Conservation (phyloP, 1,140 invertebrate genomes). For the Drosophila sproati region DNA sequence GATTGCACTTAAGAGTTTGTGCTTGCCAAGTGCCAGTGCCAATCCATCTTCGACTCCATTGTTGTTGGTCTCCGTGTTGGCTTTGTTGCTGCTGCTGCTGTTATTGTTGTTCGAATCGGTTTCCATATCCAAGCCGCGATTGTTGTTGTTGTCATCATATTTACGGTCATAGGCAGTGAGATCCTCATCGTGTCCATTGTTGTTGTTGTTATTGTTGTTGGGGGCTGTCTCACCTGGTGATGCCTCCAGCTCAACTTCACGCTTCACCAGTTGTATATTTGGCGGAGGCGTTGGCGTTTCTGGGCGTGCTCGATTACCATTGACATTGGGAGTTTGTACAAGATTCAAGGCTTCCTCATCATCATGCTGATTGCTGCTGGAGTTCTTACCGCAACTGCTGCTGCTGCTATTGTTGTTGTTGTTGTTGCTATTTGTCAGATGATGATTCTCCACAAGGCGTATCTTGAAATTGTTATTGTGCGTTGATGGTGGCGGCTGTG, state of each 20-base stretch:
- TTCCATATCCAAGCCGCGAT: constrained; percentile 65
- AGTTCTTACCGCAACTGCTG: constrained; percentile 25
- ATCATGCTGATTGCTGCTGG: constrained; percentile 25
- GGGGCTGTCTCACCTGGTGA: constrained; percentile 16
- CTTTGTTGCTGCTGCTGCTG: constrained; percentile 56
- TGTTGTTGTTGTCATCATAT: constrained; percentile 78
- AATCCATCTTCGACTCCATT: constrained; percentile 37
- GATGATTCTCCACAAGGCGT: constrained; percentile 76
- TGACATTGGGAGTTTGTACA: constrained; percentile 69
- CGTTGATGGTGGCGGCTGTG: constrained; percentile 53
- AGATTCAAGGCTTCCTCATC: constrained; percentile 79
- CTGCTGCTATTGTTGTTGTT: constrained; percentile 28
- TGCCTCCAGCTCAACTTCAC: constrained; percentile 56
- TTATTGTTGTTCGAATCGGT: constrained; percentile 80
- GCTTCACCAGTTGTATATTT: constrained; percentile 69
- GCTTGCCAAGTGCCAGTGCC: constrained; percentile 64
- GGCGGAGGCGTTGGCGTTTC: constrained; percentile 55
- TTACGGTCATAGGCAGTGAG: constrained; percentile 56
- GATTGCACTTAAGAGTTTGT: constrained; percentile 70
- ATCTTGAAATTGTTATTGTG: constrained; percentile 77
- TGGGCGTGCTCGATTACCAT: constrained; percentile 57
- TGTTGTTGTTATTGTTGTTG: constrained; percentile 43
- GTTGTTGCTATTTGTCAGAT: constrained; percentile 60
- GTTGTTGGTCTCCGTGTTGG: constrained; percentile 48
- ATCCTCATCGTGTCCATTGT: constrained; percentile 70